A percentile compares a stretch with the other conserved stretches of the same genome.
Conservation (phyloP, 2,888 invertebrate species). For the Ophion ventricosus region DNA sequence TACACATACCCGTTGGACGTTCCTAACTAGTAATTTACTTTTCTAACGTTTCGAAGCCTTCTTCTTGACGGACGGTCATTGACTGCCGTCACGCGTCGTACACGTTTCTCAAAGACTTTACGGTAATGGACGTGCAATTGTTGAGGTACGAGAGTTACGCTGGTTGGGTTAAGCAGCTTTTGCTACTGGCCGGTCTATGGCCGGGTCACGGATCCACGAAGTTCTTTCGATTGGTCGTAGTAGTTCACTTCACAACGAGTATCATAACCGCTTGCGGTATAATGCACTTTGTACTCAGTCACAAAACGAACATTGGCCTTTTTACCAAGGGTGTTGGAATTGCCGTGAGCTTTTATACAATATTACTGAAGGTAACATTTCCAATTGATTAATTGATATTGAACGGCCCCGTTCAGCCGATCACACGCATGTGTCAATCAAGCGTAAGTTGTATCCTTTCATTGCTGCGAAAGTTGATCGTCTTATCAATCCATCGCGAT, state of each 20-base stretch:
- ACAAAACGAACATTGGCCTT: constrained; percentile 42
- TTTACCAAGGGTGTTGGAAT: constrained; percentile 58
- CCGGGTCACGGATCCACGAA: constrained; percentile 39
- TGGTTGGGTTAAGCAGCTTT: constrained; percentile 39
- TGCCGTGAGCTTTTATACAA: constrained; percentile 25
- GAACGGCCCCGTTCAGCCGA: too few species aligned
- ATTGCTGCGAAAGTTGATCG: constrained; percentile 40
- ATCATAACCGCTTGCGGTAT: constrained; percentile 43
- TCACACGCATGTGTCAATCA: not conserved
- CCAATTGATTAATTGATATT: not conserved
- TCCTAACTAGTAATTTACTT: not conserved
- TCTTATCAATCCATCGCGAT: constrained; percentile 43
- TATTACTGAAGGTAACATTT: constrained; percentile 56
- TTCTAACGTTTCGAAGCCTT: not conserved
- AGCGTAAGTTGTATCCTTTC: not conserved
- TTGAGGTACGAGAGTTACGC: constrained; percentile 47
- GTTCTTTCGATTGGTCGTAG: constrained; percentile 26
- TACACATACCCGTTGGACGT: not conserved
- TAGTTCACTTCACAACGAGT: constrained; percentile 30
- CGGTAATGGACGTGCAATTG: constrained; percentile 29
- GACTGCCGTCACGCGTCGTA: not conserved
- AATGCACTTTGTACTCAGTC: constrained; percentile 43
- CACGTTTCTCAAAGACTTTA: not conserved
- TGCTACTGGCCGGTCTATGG: constrained; percentile 61
- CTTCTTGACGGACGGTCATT: not conserved